Evolutionary conservation across 2,797 vertebrate genomes (phyloP).

Genomic region (Chrosomus eos): DNA sequence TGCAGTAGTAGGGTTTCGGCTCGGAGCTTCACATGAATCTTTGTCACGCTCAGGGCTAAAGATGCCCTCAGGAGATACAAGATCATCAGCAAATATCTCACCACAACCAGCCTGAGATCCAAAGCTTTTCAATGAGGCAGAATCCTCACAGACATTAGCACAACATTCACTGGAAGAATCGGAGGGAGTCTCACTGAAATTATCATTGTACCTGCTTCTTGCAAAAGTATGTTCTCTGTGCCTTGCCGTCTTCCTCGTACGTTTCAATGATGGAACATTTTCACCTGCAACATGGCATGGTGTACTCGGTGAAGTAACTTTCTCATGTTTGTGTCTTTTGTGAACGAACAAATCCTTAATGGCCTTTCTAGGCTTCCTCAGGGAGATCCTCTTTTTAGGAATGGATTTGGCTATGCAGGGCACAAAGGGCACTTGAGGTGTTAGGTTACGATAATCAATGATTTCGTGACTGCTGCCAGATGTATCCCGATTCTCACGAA

Average conservation of each 20-base stretch:
- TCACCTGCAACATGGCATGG: conserved; percentile 54
- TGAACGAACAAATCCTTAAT: conserved; percentile 82
- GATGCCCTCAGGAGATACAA: conserved; percentile 74
- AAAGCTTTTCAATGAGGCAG: conserved; percentile 85
- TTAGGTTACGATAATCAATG: conserved; percentile 84
- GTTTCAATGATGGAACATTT: conserved; percentile 47
- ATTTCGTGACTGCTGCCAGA: conserved; percentile 73
- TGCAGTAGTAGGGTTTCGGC: conserved; percentile 64
- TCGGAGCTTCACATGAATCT: conserved; percentile 63
- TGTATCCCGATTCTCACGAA: conserved; percentile 64
- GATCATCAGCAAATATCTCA: conserved; percentile 87
- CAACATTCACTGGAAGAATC: conserved; percentile 80
- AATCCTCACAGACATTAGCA: conserved; percentile 80
- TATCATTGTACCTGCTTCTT: conserved; percentile 68
- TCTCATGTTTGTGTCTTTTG: conserved; percentile 77
- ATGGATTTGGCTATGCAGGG: conserved; percentile 85
- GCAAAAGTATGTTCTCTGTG: conserved; percentile 61
- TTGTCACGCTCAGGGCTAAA: conserved; percentile 63
- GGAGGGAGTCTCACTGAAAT: conserved; percentile 75
- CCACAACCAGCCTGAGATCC: conserved; percentile 88
- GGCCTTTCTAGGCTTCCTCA: conserved; percentile 82
- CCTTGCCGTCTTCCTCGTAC: conserved; percentile 65
- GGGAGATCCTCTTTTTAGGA: conserved; percentile 84
- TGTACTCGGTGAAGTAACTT: conserved; percentile 45
- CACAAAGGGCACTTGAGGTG: conserved; percentile 86